These are phyloP conservation scores for Furnarius figulus DNA, from an alignment of 2,113 vertebrate genomes.

Conservation along the genomic window DNA sequence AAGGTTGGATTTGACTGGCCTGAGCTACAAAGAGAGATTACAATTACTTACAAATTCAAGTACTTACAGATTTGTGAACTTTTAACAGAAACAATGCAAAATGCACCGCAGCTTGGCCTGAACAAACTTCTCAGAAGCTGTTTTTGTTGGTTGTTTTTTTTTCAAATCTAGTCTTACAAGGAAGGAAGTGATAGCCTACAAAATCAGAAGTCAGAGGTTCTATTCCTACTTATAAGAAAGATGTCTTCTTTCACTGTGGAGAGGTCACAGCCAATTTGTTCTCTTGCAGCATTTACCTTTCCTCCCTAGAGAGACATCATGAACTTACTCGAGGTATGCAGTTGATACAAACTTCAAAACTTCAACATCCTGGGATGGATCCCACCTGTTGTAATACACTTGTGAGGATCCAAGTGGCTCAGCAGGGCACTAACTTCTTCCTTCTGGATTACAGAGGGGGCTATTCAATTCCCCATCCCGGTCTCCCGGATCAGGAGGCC, in stretches of 20 bases:
- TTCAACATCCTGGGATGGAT: too few species aligned
- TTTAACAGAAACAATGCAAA: background rate
- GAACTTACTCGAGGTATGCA: background rate
- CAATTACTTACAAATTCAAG: background rate
- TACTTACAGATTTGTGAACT: background rate
- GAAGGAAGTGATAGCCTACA: background rate
- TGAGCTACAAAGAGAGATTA: conserved; percentile 65
- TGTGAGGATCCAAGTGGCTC: too few species aligned
- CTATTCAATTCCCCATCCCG: too few species aligned
- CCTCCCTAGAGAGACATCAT: background rate
- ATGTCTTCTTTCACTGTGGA: background rate
- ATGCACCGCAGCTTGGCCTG: background rate
- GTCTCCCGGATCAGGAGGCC: too few species aligned
- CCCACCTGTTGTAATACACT: too few species aligned
- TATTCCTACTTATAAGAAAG: background rate
- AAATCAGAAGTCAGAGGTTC: background rate
- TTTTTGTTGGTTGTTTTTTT: background rate
- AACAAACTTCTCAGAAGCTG: background rate
- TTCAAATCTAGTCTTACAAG: background rate
- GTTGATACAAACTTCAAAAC: background rate
- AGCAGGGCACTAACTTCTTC: too few species aligned
- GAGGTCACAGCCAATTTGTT: background rate
- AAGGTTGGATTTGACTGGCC: conserved; percentile 96
- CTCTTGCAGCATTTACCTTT: background rate
- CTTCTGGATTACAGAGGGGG: too few species aligned